Conservation (phyloP, 2,888 invertebrate genomes). For the Serripes groenlandicus region DNA sequence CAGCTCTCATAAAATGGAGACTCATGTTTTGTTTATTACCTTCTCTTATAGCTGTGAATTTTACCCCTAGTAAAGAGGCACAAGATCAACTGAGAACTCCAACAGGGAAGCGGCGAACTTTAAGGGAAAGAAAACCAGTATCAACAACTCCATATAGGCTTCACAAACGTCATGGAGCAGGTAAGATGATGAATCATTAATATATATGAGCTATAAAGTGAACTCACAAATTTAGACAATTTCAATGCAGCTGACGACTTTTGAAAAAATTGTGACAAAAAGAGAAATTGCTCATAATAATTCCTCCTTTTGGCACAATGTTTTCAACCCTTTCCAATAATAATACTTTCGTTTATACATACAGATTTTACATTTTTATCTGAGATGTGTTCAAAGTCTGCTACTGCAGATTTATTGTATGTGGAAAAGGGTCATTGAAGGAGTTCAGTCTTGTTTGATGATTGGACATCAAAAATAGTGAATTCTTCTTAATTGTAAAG, state of each 20-base stretch:
- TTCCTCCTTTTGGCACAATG: not conserved
- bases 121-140: constrained; percentile 69
- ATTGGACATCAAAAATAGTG: too few relatives aligned
- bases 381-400: too few relatives aligned
- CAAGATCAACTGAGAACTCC: constrained; percentile 43
- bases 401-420: too few relatives aligned
- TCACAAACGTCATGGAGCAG: constrained; percentile 74
- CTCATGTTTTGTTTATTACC: too few relatives aligned
- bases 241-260: not conserved
- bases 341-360: not conserved
- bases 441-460: too few relatives aligned
- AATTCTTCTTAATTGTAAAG: too few relatives aligned
- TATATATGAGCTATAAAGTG: too few relatives aligned
- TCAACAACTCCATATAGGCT: constrained; percentile 82
- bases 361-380: not conserved
- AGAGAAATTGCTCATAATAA: not conserved
- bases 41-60: constrained; percentile 59
- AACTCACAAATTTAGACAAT: not conserved
- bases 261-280: constrained; percentile 1
- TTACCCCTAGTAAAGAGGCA: constrained; percentile 52
- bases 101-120: constrained; percentile 34
- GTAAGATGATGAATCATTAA: too few relatives aligned
- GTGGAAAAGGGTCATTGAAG: too few relatives aligned
- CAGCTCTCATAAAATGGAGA: too few relatives aligned
- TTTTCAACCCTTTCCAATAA: not conserved